phyloP scores from a whole-genome alignment of 1,140 invertebrate genomes.

The Euura saliciscinereae region DNA sequence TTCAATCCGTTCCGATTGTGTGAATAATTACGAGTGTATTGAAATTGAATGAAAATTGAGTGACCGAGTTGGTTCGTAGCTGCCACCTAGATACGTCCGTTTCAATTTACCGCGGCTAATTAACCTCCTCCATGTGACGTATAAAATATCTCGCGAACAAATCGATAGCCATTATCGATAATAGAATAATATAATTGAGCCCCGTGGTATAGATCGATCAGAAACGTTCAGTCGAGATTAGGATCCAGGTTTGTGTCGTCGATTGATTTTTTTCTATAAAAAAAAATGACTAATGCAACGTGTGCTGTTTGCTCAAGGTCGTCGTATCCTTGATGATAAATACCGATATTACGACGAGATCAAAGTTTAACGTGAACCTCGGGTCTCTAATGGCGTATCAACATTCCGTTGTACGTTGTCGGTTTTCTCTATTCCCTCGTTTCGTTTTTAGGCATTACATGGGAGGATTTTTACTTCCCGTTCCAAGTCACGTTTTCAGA shows the following conservation, averaged over 20 bases:
- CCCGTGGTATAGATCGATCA: too few species aligned
- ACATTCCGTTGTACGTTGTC: neutral
- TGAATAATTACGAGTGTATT: too few species aligned
- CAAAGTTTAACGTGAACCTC: neutral
- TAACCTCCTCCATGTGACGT: neutral
- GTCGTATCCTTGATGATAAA: neutral
- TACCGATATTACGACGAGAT: conserved; percentile 3
- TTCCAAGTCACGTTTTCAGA: neutral
- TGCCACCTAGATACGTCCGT: neutral
- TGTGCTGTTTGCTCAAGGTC: neutral
- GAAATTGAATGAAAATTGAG: neutral
- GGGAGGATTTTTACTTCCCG: neutral
- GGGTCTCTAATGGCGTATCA: neutral
- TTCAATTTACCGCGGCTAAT: neutral
- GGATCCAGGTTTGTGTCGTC: too few species aligned
- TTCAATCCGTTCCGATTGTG: too few species aligned
- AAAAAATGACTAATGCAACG: too few species aligned
- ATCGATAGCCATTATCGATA: too few species aligned
- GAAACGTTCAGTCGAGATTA: too few species aligned
- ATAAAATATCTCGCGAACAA: too few species aligned
- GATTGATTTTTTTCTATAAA: too few species aligned
- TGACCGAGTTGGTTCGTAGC: neutral
- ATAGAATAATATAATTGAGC: too few species aligned
- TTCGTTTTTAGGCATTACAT: too few species aligned
- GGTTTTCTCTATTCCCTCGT: too few species aligned